These are phyloP conservation scores for Seira musarum DNA, from an alignment of 2,888 invertebrate genomes.

Conservation along the genomic window DNA sequence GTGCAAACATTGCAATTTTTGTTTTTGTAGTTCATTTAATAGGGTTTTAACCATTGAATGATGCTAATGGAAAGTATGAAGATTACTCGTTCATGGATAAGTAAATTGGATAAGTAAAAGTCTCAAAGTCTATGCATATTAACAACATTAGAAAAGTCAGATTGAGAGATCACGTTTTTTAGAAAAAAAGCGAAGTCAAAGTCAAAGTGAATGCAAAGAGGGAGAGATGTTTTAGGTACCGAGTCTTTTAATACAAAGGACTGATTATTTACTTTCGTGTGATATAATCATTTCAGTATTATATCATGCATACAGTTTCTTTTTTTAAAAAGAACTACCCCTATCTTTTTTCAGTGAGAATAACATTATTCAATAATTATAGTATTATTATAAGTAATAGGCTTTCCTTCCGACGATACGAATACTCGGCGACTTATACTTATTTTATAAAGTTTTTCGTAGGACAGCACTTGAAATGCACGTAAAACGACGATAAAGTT, in stretches of 20 bases:
- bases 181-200: no score
- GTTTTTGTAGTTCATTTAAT: no score
- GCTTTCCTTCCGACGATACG: conserved; percentile 44
- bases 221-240: no score
- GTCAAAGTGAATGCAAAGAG: no score
- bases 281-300: conserved; percentile 45
- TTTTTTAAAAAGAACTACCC: conserved; percentile 35
- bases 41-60: no score
- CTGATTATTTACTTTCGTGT: conserved; percentile 53
- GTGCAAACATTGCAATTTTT: no score
- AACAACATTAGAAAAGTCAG: no score
- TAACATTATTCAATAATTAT: conserved; percentile 27
- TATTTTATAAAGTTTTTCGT: conserved; percentile 28
- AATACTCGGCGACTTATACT: conserved; percentile 45
- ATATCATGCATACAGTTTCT: conserved; percentile 7
- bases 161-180: no score
- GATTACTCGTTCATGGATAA: no score
- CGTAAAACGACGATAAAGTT: conserved; percentile 21
- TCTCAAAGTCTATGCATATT: no score
- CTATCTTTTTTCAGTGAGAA: conserved; percentile 21
- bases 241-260: conserved; percentile 55
- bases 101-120: no score
- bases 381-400: conserved; percentile 24
- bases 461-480: conserved; percentile 39
- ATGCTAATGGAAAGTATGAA: no score